A percentile compares a stretch with the other conserved stretches of the same genome.
These are phyloP conservation scores for Danio tinwini DNA, from an alignment of 2,797 vertebrate genomes.

Conservation along the genomic window DNA sequence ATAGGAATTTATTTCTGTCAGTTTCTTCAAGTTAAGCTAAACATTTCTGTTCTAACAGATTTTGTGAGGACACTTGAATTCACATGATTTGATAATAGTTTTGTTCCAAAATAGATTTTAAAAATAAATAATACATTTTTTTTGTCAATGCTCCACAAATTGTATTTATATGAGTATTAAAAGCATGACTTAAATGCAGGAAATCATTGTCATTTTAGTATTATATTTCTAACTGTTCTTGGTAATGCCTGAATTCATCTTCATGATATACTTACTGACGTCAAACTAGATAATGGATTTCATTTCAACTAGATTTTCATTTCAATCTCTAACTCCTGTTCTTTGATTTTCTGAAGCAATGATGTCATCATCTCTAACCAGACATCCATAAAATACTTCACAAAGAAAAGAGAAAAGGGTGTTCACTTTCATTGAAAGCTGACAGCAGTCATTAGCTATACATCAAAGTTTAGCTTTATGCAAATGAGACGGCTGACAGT, in stretches of 20 bases:
- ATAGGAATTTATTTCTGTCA: too few relatives aligned
- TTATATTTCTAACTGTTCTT: background rate
- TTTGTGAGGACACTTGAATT: too few relatives aligned
- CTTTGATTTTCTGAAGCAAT: background rate
- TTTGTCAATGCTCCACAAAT: too few relatives aligned
- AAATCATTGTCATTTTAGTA: background rate
- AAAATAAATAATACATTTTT: too few relatives aligned
- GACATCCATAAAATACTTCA: background rate
- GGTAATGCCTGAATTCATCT: background rate
- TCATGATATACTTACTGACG: background rate
- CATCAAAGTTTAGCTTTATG: conserved; percentile 2
- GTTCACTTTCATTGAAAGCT: background rate
- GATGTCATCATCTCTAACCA: background rate
- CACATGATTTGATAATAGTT: too few relatives aligned
- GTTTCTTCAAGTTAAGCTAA: too few relatives aligned
- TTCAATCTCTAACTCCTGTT: background rate
- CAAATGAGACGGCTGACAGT: background rate
- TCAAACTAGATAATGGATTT: background rate
- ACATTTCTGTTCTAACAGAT: too few relatives aligned
- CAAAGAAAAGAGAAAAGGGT: background rate
- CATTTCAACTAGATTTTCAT: background rate
- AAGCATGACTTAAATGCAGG: background rate
- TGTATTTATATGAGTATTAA: background rate
- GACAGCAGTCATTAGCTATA: background rate
- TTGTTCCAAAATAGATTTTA: too few relatives aligned